Percentiles rank a stretch among this genome's conserved stretches.
Conservation (phyloP, 2,113 vertebrate genomes). For the Mesoclemmys tuberculata region DNA sequence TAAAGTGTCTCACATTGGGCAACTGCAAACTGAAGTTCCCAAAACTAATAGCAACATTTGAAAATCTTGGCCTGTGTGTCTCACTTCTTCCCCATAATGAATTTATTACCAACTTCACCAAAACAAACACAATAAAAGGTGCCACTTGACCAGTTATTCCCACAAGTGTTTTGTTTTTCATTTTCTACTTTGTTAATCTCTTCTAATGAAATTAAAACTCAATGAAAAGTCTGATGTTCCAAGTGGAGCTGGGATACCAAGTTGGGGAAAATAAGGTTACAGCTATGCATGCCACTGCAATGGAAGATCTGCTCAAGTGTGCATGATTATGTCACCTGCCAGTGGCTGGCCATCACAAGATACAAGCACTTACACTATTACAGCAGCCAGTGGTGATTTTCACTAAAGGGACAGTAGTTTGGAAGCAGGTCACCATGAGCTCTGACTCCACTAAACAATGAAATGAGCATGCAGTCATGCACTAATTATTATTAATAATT, state of each 20-base stretch:
- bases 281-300: neutral
- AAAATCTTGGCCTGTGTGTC: too few relatives aligned
- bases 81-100: too few relatives aligned
- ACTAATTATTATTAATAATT: too few relatives aligned
- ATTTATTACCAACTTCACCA: neutral
- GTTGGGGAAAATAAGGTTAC: neutral
- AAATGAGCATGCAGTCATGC: too few relatives aligned
- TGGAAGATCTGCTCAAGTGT: rapidly evolving
- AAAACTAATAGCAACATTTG: too few relatives aligned
- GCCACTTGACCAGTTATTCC: neutral
- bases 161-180: neutral
- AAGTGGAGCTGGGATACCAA: neutral
- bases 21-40: too few relatives aligned
- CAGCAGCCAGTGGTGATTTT: rapidly evolving
- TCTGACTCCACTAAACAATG: neutral
- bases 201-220: rapidly evolving
- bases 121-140: rapidly evolving
- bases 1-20: too few relatives aligned
- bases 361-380: neutral
- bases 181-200: rapidly evolving
- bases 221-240: rapidly evolving
- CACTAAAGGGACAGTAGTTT: neutral
- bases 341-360: neutral
- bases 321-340: neutral
- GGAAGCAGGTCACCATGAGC: neutral